A percentile compares a stretch with the other conserved stretches of the same genome.
phyloP scores from a whole-genome alignment of 2,888 invertebrate genomes.

The Aproaerema taeniolella region DNA sequence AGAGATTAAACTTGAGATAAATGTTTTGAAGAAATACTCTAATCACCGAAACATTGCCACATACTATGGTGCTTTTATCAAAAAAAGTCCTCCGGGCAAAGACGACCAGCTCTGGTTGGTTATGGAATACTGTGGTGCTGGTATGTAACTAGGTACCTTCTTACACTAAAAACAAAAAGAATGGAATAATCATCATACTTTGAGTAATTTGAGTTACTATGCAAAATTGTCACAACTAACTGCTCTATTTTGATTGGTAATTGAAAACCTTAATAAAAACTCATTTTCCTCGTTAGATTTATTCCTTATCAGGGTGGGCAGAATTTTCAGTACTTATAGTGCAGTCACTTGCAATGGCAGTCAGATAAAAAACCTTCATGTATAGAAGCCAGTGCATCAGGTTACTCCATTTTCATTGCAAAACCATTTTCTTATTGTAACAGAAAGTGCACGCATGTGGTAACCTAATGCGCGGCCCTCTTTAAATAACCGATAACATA shows the following conservation, averaged over 20 bases:
- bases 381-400: too few relatives aligned
- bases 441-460: neutral
- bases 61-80: conserved; percentile 99
- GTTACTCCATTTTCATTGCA: too few relatives aligned
- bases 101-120: conserved; percentile 99
- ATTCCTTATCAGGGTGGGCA: too few relatives aligned
- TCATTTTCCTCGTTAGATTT: too few relatives aligned
- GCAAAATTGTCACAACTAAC: neutral
- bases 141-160: conserved; percentile 42
- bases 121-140: conserved; percentile 99
- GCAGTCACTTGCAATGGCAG: too few relatives aligned
- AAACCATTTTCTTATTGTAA: neutral
- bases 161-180: too few relatives aligned
- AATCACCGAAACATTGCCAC: conserved; percentile 99
- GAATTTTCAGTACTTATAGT: too few relatives aligned
- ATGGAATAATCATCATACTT: neutral
- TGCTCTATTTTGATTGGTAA: neutral
- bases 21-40: conserved; percentile 99
- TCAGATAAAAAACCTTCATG: too few relatives aligned
- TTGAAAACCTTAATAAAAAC: too few relatives aligned
- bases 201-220: neutral
- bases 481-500: too few relatives aligned
- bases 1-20: conserved; percentile 99
- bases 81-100: conserved; percentile 98
- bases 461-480: neutral